phyloP scores from a whole-genome alignment of 2,888 invertebrate species.

The Phengaris arion region DNA sequence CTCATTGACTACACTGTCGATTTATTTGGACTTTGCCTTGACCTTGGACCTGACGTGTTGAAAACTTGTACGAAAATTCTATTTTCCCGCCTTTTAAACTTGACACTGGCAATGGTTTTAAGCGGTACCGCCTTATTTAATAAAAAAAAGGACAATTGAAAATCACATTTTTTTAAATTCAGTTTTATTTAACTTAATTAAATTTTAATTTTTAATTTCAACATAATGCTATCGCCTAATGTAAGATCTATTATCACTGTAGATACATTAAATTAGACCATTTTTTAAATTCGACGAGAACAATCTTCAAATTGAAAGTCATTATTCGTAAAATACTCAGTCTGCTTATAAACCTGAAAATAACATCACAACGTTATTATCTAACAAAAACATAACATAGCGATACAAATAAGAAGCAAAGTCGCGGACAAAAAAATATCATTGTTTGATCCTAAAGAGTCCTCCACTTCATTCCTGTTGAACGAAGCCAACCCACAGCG shows the following conservation, averaged over 20 bases:
- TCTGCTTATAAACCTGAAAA: slow-evolving; percentile 33
- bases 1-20: too few relatives aligned
- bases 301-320: slow-evolving; percentile 29
- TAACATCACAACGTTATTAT: neutral
- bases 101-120: too few relatives aligned
- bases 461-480: too few relatives aligned
- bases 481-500: too few relatives aligned
- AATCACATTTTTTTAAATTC: slow-evolving; percentile 35
- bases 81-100: too few relatives aligned
- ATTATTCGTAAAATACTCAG: slow-evolving; percentile 27
- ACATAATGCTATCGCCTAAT: slow-evolving; percentile 14
- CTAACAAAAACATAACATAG: neutral
- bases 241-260: slow-evolving; percentile 16
- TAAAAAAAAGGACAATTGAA: neutral
- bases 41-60: too few relatives aligned
- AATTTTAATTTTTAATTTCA: slow-evolving; percentile 25
- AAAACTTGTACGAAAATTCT: too few relatives aligned
- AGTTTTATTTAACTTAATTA: slow-evolving; percentile 41
- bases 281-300: slow-evolving; percentile 25
- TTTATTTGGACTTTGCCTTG: too few relatives aligned
- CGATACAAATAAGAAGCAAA: too few relatives aligned
- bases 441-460: too few relatives aligned
- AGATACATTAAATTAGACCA: slow-evolving; percentile 23
- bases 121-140: neutral
- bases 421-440: too few relatives aligned